phyloP scores from a whole-genome alignment of 2,888 invertebrate species.

The Alloplasta piceator region DNA sequence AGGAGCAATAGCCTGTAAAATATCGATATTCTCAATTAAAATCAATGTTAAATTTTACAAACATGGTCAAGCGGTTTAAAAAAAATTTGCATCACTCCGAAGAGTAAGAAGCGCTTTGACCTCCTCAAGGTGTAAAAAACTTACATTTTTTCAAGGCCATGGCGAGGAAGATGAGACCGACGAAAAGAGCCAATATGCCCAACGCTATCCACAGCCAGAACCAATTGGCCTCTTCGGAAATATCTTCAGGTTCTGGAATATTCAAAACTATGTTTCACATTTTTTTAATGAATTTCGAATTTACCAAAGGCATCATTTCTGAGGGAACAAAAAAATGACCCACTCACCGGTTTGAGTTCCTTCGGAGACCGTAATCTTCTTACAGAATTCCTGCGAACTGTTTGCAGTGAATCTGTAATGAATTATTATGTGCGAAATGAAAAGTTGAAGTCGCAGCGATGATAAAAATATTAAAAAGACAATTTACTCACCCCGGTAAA shows the following conservation, averaged over 20 bases:
- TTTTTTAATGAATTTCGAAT: background rate
- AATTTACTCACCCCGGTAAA: conserved; percentile 66
- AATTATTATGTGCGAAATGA: too few species aligned
- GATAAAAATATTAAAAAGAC: background rate
- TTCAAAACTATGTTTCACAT: background rate
- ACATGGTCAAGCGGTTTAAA: too few species aligned
- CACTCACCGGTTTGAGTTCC: conserved; percentile 45
- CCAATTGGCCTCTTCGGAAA: background rate
- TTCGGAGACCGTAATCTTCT: conserved; percentile 28
- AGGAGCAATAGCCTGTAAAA: conserved; percentile 30
- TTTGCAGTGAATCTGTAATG: conserved; percentile 62
- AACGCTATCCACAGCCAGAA: conserved; percentile 33
- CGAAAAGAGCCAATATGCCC: background rate
- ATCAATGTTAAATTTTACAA: too few species aligned
- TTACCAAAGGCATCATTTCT: too few species aligned
- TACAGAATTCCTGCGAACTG: conserved; percentile 66
- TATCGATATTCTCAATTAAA: background rate
- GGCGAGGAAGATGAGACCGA: background rate
- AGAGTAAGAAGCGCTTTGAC: too few species aligned
- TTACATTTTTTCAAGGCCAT: conserved; percentile 58
- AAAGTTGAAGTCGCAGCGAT: conserved; percentile 5
- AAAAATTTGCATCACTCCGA: too few species aligned
- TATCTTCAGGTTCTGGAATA: conserved; percentile 39
- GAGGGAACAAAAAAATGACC: too few species aligned
- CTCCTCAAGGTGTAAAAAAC: too few species aligned